phyloP scores from a whole-genome alignment of 2,888 invertebrate genomes.

The Holacanthella duospinosa region DNA sequence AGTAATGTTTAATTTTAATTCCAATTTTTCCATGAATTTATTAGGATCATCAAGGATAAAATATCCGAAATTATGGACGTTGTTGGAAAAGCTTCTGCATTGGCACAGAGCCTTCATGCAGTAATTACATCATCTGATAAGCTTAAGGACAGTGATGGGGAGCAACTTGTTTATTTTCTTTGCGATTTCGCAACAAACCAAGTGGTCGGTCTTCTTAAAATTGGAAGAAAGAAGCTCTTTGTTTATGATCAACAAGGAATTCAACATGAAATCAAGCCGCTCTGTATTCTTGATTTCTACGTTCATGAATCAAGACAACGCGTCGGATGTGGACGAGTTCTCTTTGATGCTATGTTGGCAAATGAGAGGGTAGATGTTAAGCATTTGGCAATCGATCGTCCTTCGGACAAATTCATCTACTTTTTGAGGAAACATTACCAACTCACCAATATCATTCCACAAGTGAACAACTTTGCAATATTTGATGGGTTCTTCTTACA shows the following conservation, averaged over 20 bases:
- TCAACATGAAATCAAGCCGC: slow-evolving; percentile 66
- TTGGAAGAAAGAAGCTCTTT: slow-evolving; percentile 81
- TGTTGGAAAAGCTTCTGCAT: slow-evolving; percentile 34
- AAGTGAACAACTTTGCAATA: slow-evolving; percentile 64
- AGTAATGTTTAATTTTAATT: no score
- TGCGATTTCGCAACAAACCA: slow-evolving; percentile 37
- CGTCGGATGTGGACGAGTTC: slow-evolving; percentile 66
- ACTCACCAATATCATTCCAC: slow-evolving; percentile 56
- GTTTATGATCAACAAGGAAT: slow-evolving; percentile 60
- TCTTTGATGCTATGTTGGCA: slow-evolving; percentile 64
- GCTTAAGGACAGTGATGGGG: slow-evolving; percentile 19
- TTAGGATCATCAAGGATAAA: slow-evolving; percentile 26
- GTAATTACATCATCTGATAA: slow-evolving; percentile 34
- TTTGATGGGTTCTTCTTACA: slow-evolving; percentile 64
- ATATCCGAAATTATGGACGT: slow-evolving; percentile 32
- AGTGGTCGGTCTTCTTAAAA: slow-evolving; percentile 78
- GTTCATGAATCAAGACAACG: slow-evolving; percentile 74
- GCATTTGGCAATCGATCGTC: slow-evolving; percentile 82
- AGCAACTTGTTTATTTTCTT: slow-evolving; percentile 31
- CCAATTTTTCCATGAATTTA: no score
- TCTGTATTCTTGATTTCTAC: slow-evolving; percentile 89
- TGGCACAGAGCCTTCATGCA: slow-evolving; percentile 32
- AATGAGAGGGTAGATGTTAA: slow-evolving; percentile 57
- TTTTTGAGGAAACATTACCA: slow-evolving; percentile 78
- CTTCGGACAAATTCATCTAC: slow-evolving; percentile 74